Evolutionary conservation across 2,113 vertebrate species (phyloP), one percentile per base, ranked within the genome.

Genomic region (Rhinoderma darwinii): DNA sequence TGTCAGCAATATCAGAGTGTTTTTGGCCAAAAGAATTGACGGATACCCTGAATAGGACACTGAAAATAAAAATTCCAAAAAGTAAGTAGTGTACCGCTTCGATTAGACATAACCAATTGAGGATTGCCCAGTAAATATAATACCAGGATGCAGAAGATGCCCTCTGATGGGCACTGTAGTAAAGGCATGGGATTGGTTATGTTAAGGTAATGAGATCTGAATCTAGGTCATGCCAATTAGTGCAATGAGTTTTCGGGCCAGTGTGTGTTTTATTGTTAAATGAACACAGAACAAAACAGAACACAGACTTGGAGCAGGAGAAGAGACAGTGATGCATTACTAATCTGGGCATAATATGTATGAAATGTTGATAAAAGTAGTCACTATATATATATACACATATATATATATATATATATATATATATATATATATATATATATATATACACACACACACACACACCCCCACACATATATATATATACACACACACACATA

Each of bases 151-250:
- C 22, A 2, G 20, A 25, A 25, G 68, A 41, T 72, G 66, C 32
- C 32, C 32, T 20, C 32, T 1, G 8, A 51, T 18, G 75, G 75
- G 75, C 75, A 77, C 47, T 44, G 39, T 2, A 43, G 59, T 25
- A 41, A 3, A 7, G 35, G 18, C 18, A 20, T 41, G 68, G 37
- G 35, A 72, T 25, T 41, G 68, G 18, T 37, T 39, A 18, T 17
- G 15, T 17, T 35, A 11, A 6, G 7, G 25, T 22, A 68, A 68
- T 44, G 41, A 68, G 61, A 6, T 35, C 17, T 25, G 41, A 70
- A 83, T 82, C 81, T 72, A 72, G 81, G 81, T 83, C 81, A 83
- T n/a, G 41, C 63, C 81, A 68, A 83, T 83, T 72, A 83, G 63
- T 50, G 61, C 61, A 47, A 25, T 70, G 61, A 50, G 61, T n/a